phyloP scores from a whole-genome alignment of 2,888 invertebrate genomes.

The Penaeus monodon region DNA sequence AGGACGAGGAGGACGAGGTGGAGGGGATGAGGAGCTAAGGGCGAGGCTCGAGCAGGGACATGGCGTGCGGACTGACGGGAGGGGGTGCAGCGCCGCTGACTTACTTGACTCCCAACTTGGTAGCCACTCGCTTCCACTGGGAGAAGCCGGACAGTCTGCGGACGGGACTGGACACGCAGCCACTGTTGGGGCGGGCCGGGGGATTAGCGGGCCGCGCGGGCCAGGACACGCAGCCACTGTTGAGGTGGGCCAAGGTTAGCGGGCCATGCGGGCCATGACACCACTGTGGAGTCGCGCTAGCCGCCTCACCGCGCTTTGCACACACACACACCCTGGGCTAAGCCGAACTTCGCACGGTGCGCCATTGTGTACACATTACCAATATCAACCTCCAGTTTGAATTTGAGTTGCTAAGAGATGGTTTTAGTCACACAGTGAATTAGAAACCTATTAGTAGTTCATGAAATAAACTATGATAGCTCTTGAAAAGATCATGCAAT shows the following conservation, averaged over 20 bases:
- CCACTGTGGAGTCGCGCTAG: conserved; percentile 43
- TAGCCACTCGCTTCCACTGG: conserved; percentile 93
- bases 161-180: conserved; percentile 63
- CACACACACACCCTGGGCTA: conserved; percentile 5
- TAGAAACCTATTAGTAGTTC: no score
- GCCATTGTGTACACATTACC: conserved; percentile 21
- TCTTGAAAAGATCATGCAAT: no score
- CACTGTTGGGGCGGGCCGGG: conserved; percentile 58
- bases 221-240: conserved; percentile 58
- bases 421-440: no score
- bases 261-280: conserved; percentile 25
- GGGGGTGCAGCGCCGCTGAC: conserved; percentile 71
- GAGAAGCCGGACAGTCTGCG: conserved; percentile 65
- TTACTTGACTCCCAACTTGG: conserved; percentile 95
- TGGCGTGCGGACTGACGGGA: conserved; percentile 51
- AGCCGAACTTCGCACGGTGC: conserved; percentile 2
- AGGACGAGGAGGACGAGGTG: conserved; percentile 37
- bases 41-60: conserved; percentile 40
- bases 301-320: conserved; percentile 26
- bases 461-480: no score
- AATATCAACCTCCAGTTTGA: conserved; percentile 13
- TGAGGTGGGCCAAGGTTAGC: conserved; percentile 39
- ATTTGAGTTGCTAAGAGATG: not conserved
- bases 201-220: conserved; percentile 61
- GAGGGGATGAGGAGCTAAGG: conserved; percentile 68